phyloP scores from a whole-genome alignment of 1,140 invertebrate genomes.

The Atta texana region DNA sequence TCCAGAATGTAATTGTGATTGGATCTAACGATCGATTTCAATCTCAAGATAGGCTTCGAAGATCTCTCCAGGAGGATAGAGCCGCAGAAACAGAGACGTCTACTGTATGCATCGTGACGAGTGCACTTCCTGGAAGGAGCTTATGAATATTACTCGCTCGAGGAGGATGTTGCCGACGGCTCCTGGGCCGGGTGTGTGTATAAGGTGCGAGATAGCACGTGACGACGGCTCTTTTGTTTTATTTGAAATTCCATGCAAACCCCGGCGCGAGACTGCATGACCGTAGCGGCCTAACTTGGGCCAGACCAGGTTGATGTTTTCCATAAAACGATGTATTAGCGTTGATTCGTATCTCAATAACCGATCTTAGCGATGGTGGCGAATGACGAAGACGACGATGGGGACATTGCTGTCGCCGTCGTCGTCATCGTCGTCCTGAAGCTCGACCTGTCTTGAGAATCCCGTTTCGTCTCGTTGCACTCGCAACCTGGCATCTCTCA shows the following conservation, averaged over 20 bases:
- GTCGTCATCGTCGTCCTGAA: slow-evolving; percentile 22
- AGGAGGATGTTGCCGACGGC: slow-evolving; percentile 53
- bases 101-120: slow-evolving; percentile 22
- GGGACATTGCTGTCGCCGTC: neutral
- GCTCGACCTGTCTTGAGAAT: slow-evolving; percentile 74
- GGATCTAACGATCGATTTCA: slow-evolving; percentile 48
- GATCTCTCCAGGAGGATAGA: slow-evolving; percentile 45
- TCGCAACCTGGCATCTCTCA: slow-evolving; percentile 73
- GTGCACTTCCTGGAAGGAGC: slow-evolving; percentile 59
- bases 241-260: slow-evolving; percentile 73
- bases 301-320: slow-evolving; percentile 32
- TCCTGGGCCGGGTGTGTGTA: slow-evolving; percentile 14
- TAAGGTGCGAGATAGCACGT: slow-evolving; percentile 42
- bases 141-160: slow-evolving; percentile 68
- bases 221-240: slow-evolving; percentile 55
- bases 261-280: slow-evolving; percentile 65
- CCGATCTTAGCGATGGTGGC: slow-evolving; percentile 60
- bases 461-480: slow-evolving; percentile 79
- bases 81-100: slow-evolving; percentile 51
- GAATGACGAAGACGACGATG: slow-evolving; percentile 5
- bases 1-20: neutral
- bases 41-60: slow-evolving; percentile 52
- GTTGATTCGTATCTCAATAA: slow-evolving; percentile 76
- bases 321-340: slow-evolving; percentile 77
- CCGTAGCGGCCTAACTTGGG: slow-evolving; percentile 49